phyloP scores from a whole-genome alignment of 2,113 vertebrate species.

The Tamias sibiricus region DNA sequence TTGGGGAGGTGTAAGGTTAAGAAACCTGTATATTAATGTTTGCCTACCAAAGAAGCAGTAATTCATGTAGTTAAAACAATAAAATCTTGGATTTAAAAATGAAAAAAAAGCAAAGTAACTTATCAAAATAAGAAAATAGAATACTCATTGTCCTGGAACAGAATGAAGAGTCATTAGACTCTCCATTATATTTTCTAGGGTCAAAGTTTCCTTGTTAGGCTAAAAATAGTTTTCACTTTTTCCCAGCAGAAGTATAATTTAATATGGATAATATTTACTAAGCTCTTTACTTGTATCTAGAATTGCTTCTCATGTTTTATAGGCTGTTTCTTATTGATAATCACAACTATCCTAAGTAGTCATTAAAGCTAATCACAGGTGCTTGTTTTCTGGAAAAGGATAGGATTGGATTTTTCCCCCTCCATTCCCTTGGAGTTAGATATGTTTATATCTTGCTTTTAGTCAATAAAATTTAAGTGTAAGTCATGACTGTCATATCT shows the following conservation, averaged over 20 bases:
- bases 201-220: constrained; percentile 25
- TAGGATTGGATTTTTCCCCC: background rate
- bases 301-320: background rate
- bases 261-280: background rate
- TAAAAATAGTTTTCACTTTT: constrained; percentile 55
- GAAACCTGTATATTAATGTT: background rate
- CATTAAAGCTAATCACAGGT: constrained; percentile 2
- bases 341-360: background rate
- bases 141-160: background rate
- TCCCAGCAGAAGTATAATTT: background rate
- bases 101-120: background rate
- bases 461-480: background rate
- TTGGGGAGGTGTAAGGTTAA: background rate
- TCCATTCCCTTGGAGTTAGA: background rate
- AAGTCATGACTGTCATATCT: background rate
- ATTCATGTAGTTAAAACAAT: constrained; percentile 25
- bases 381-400: background rate
- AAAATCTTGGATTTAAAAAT: constrained; percentile 10
- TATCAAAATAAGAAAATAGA: constrained; percentile 52
- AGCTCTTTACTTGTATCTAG: background rate
- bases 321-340: constrained; percentile 23
- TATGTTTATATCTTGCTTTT: constrained; percentile 6
- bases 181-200: background rate
- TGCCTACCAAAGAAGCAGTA: background rate
- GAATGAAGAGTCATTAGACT: background rate